These are phyloP conservation scores for Hystrix brachyura DNA, from an alignment of 2,113 vertebrate genomes.

Conservation along the genomic window DNA sequence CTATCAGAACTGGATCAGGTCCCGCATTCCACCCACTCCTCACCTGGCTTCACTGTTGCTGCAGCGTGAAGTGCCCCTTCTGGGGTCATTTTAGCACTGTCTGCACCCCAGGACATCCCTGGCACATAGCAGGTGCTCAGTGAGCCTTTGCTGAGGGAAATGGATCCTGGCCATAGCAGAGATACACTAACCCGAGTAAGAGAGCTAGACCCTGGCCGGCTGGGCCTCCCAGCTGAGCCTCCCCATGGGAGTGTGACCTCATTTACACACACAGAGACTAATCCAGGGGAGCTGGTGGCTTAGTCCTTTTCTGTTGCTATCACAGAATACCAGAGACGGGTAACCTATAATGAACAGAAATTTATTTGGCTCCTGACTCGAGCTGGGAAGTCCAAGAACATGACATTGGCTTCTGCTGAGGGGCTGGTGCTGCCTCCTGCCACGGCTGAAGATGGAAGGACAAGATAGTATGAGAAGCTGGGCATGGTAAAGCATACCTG, in stretches of 20 bases:
- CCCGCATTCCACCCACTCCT: background rate
- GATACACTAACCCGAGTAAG: background rate
- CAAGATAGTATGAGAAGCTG: background rate
- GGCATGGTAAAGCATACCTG: background rate
- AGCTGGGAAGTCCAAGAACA: background rate
- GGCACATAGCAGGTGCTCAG: background rate
- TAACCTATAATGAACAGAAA: background rate
- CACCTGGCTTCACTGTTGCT: background rate
- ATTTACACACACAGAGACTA: rapidly evolving
- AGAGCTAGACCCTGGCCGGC: background rate
- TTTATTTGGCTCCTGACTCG: background rate
- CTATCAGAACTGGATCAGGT: background rate
- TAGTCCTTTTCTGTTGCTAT: background rate
- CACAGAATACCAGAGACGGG: background rate
- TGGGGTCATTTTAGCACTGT: background rate
- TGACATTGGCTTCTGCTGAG: background rate
- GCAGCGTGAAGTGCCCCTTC: background rate
- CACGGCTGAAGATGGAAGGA: background rate
- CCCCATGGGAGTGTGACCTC: background rate
- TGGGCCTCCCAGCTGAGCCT: background rate
- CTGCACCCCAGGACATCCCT: background rate
- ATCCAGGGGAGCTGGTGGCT: background rate
- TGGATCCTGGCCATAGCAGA: background rate
- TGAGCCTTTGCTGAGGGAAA: background rate
- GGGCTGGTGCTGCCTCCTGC: background rate